Conservation (phyloP, 2,888 invertebrate species). For the Augochlorella aurata region DNA sequence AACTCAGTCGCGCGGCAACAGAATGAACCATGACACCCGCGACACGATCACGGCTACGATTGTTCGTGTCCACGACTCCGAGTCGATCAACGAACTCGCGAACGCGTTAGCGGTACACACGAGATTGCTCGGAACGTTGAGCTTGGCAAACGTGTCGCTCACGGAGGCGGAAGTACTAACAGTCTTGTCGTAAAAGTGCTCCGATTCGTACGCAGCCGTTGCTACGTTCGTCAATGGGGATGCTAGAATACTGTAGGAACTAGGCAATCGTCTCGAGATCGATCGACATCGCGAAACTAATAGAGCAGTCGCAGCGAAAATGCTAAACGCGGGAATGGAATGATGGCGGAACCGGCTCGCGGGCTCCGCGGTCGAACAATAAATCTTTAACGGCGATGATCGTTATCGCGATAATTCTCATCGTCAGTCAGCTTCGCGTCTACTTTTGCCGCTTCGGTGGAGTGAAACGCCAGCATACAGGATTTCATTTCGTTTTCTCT, state of each 20-base stretch:
- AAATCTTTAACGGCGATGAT: conserved; percentile 22
- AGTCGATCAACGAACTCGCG: not conserved
- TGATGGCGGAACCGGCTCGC: not conserved
- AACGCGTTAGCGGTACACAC: not conserved
- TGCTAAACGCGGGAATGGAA: conserved; percentile 10
- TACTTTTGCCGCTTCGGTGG: conserved; percentile 7
- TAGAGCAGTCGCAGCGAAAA: not conserved
- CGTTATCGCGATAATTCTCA: not conserved
- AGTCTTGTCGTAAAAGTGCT: conserved; percentile 30
- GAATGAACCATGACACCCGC: not conserved
- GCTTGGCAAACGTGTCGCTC: not conserved
- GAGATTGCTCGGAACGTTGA: not conserved
- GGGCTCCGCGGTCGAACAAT: not conserved
- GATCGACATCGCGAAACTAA: conserved; percentile 29
- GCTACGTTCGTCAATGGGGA: conserved; percentile 20
- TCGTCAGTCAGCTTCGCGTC: not conserved
- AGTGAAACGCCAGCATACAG: conserved; percentile 53
- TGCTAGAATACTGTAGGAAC: conserved; percentile 42
- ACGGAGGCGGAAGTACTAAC: conserved; percentile 11
- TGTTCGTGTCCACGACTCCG: not conserved
- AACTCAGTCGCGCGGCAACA: not conserved
- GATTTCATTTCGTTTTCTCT: conserved; percentile 14
- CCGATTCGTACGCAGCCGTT: conserved; percentile 1
- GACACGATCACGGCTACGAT: not conserved
- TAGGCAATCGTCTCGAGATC: conserved; percentile 25